Conservation (phyloP, 1,140 invertebrate species). For the Drosophila tsacasi region DNA sequence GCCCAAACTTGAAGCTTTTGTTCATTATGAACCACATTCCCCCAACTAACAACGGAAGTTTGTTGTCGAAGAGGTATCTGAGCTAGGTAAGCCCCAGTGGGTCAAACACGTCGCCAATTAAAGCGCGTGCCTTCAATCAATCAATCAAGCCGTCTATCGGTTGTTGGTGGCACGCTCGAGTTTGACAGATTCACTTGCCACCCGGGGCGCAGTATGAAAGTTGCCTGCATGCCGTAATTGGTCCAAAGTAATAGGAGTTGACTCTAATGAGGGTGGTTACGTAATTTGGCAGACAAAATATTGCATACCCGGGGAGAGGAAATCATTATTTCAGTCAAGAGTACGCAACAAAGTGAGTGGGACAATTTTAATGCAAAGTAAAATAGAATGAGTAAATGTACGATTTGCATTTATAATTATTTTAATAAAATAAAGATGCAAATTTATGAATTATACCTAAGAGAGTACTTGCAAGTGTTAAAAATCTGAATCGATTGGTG, state of each 20-base stretch:
- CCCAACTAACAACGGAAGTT: constrained; percentile 21
- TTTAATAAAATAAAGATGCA: background rate
- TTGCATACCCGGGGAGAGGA: background rate
- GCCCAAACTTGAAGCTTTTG: constrained; percentile 28
- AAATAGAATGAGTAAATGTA: background rate
- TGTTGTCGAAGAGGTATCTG: background rate
- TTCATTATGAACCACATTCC: constrained; percentile 57
- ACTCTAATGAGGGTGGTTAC: constrained; percentile 31
- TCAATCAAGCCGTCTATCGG: constrained; percentile 22
- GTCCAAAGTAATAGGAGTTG: constrained; percentile 31
- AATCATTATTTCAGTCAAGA: constrained; percentile 1
- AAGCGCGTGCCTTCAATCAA: constrained; percentile 42
- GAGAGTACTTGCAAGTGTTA: background rate
- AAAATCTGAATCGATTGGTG: background rate
- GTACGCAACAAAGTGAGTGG: constrained; percentile 2
- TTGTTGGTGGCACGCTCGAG: constrained; percentile 31
- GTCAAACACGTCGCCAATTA: constrained; percentile 42
- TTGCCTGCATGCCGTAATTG: constrained; percentile 18
- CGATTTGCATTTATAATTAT: background rate
- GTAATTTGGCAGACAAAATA: constrained; percentile 11
- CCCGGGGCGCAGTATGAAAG: constrained; percentile 45
- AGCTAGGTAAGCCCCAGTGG: constrained; percentile 16
- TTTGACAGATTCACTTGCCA: constrained; percentile 52
- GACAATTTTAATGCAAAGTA: background rate
- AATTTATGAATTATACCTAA: background rate